Base-by-base conservation (phyloP, 2,797 vertebrate species). In the Distichodus sexfasciatus region DNA sequence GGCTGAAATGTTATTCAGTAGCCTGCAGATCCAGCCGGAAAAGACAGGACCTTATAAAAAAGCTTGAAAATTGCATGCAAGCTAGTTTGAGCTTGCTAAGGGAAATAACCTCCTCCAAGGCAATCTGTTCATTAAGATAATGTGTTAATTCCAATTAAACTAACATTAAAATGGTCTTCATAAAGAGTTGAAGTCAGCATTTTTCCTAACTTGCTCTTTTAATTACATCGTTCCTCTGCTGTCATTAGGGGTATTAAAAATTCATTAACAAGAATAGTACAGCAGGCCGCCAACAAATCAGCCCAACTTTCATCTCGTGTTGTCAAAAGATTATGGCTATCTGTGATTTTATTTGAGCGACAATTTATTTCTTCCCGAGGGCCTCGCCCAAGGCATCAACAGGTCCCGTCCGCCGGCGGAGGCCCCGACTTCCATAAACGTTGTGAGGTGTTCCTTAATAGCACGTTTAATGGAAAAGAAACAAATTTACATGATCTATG, bases 181-280 rank as follows among this genome's bases (percentile, higher is more conserved):
- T 98, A 97, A 98, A 99, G 94, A 95, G 94, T 94, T 93, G 93
- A 95, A 97, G 96, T 99, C 97, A 99, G 97, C 97, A 93, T 95
- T 98, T 97, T 98, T 96, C 94, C 92, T 92, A 96, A 98, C 97
- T 98, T 98, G 96, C 96, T 97, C 94, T 93, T 96, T 98, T 99
- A 99, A 98, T 99, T 98, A 98, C 96, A 98, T 98, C 95, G 95
- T 93, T 94, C 96, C 95, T 99, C 97, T 98, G 94, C 96, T 98
- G 96, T 98, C 97, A 99, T 99, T 99, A 99, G 95, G 96, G 96
- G 95, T 97, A 98, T 99, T 99, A 98, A 98, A 99, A 99, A 97
- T 99, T 98, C 96, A 99, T 99, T 99, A 99, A 97, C 95, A 96
- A 96, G 94, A 97, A 96, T 96, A 95, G 94, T 96, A 94, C 87